Percentiles rank a stretch among this genome's conserved stretches.
Conservation (phyloP, 1,140 invertebrate species). For the Cotesia typhae region DNA sequence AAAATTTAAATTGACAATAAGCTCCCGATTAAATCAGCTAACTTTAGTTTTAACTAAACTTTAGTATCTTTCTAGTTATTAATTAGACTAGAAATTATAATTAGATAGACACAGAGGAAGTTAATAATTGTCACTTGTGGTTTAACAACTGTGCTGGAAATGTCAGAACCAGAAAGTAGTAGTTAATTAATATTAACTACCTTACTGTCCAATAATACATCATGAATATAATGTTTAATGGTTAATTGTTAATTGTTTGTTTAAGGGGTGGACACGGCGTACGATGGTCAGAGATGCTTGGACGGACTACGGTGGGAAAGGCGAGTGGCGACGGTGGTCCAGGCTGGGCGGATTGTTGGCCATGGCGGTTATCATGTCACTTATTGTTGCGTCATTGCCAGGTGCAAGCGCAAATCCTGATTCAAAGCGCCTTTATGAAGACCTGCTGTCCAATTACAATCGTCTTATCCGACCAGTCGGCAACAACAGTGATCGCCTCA, state of each 20-base stretch:
- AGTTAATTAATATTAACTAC: neutral
- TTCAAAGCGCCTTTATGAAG: conserved; percentile 93
- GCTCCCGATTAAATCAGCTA: no score
- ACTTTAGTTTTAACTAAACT: no score
- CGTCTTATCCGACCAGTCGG: conserved; percentile 95
- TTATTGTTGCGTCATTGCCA: conserved; percentile 60
- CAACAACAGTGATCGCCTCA: conserved; percentile 95
- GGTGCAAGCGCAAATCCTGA: conserved; percentile 80
- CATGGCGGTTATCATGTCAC: conserved; percentile 74
- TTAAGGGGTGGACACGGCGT: conserved; percentile 81
- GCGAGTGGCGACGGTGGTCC: conserved; percentile 76
- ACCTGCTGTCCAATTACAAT: conserved; percentile 96
- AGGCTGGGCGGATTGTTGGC: conserved; percentile 64
- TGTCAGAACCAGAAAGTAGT: neutral
- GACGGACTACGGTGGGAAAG: conserved; percentile 64
- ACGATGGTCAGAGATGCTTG: conserved; percentile 73
- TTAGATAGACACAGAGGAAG: no score
- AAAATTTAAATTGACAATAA: no score
- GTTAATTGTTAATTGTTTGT: conserved; percentile 51
- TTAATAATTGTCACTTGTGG: neutral
- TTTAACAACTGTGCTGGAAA: neutral
- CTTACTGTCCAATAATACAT: no score
- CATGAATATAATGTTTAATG: no score
- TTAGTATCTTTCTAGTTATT: no score
- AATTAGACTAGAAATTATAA: no score